Evolutionary conservation across 2,797 vertebrate genomes (phyloP), one percentile per base, ranked within the genome.

Genomic region (Microtus californicus): DNA sequence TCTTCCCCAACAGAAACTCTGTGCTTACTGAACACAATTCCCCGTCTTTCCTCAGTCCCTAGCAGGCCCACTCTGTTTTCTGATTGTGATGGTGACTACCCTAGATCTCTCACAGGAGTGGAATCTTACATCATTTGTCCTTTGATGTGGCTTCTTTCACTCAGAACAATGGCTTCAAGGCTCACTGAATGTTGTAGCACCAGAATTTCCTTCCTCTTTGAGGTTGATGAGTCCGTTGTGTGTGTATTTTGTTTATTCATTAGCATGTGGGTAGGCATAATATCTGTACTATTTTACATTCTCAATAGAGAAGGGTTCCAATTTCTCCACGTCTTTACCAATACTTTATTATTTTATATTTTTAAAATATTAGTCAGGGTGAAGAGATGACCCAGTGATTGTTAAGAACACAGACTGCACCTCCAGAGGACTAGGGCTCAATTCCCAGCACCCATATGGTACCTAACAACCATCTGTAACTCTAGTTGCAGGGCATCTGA

Each of bases 1-100:
- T 91, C 40, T 73, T 93, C 79, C 37, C 71, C 27, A 59, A 54
- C 51, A 71, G 76, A 56, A 93, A 21, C 51, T 88, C 83, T 91
- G 5, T 43, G 8, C 45, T 21, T 37, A 25, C 48, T 48, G 61
- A 56, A 11, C 27, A 89, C 1, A 34, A 34, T 13, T 43, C 51
- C 37, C 15, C 45, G 1, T 37, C 14, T 5, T 43, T 15, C 63
- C 25, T 9, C 11, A 3, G 21, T 34, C n/a, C 21, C 14, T 59
- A 43, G 31, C 48, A 85, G 8, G 31, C 43, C 27, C 13, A 2
- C 63, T 71, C 43, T 89, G 5, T 29, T 89, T 82, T 37, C 85
- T 96, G 25, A 92, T 14, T 91, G 63, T 87, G 77, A 59, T 27
- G 40, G 0, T 67, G 27, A 54, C 61, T 59, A 4, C 40, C 71